Conservation (phyloP, 2,113 vertebrate genomes). For the Suncus etruscus region DNA sequence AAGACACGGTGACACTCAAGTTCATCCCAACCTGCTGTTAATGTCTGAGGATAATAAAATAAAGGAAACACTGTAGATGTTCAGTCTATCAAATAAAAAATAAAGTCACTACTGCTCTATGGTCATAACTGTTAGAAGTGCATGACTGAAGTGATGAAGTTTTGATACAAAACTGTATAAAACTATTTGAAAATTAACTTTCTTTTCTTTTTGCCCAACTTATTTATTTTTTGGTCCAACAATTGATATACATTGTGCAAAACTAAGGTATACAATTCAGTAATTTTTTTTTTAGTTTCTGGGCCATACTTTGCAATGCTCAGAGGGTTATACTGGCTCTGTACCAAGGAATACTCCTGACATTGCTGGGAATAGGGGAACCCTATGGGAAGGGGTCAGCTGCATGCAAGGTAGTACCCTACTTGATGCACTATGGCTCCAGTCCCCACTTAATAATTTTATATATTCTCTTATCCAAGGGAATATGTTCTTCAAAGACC, state of each 20-base stretch:
- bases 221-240: background rate
- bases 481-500: background rate
- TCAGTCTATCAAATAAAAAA: background rate
- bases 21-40: constrained; percentile 95
- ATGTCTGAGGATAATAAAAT: constrained; percentile 85
- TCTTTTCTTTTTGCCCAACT: too few species aligned
- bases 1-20: constrained; percentile 93
- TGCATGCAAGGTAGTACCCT: too few species aligned
- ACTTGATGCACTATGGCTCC: too few species aligned
- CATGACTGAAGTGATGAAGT: background rate
- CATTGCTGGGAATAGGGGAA: too few species aligned
- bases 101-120: constrained; percentile 23
- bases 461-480: background rate
- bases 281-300: background rate
- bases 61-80: background rate
- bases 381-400: too few species aligned
- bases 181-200: too few species aligned
- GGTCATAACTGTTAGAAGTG: background rate
- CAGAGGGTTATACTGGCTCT: too few species aligned
- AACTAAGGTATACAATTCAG: background rate
- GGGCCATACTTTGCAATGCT: too few species aligned
- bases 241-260: background rate
- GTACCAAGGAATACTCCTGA: too few species aligned
- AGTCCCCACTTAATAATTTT: too few species aligned
- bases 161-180: too few species aligned